A percentile compares a stretch with the other conserved stretches of the same genome.
Conservation (phyloP, 2,888 invertebrate genomes). For the Arrhopalites spinosus region DNA sequence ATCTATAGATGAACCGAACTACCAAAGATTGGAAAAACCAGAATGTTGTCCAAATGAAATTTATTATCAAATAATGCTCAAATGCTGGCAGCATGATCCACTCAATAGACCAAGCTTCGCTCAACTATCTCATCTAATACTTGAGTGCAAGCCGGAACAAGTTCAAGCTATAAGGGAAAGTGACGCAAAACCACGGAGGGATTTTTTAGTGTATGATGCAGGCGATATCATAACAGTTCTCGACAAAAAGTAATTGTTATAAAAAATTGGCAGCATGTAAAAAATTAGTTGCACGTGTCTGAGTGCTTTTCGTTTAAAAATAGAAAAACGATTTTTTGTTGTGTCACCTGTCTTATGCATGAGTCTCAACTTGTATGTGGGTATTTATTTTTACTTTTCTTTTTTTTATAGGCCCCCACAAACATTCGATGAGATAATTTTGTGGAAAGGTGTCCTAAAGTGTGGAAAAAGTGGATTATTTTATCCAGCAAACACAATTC, state of each 20-base stretch:
- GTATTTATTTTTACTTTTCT: neutral
- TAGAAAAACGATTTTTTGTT: neutral
- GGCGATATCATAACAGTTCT: slow-evolving; percentile 75
- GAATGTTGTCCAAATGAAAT: slow-evolving; percentile 88
- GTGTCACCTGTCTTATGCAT: too few species aligned
- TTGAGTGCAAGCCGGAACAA: slow-evolving; percentile 89
- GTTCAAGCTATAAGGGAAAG: slow-evolving; percentile 78
- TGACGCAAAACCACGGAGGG: slow-evolving; percentile 64
- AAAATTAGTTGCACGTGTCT: neutral
- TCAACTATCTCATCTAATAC: slow-evolving; percentile 77
- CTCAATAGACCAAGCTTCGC: slow-evolving; percentile 80
- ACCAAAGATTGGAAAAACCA: slow-evolving; percentile 87
- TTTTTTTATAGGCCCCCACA: slow-evolving; percentile 58
- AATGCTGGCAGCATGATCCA: slow-evolving; percentile 96
- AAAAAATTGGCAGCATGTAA: neutral
- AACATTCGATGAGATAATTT: slow-evolving; percentile 43
- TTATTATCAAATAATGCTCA: slow-evolving; percentile 88
- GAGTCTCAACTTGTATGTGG: too few species aligned
- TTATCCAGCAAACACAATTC: slow-evolving; percentile 85
- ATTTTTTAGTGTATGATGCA: slow-evolving; percentile 75
- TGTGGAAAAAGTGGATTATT: slow-evolving; percentile 93
- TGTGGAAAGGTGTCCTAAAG: slow-evolving; percentile 88
- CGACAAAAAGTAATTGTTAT: neutral
- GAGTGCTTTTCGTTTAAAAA: neutral
- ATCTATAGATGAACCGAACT: slow-evolving; percentile 91